Conservation (phyloP, 1,140 invertebrate genomes). For the Scaptomyza graminum region DNA sequence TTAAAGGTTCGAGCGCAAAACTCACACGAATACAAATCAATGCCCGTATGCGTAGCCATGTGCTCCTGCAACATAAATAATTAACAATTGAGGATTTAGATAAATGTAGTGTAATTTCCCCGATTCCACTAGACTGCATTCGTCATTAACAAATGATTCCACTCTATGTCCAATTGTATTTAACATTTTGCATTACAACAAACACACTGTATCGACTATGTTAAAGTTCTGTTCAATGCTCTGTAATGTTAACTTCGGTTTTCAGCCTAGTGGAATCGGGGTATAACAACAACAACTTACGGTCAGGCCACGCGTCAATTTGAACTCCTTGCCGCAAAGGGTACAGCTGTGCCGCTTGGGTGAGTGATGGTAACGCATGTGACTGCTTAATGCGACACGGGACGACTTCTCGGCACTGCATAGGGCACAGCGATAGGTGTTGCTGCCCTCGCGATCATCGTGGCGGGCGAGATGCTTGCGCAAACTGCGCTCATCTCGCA, state of each 20-base stretch:
- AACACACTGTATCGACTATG: no score
- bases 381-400: conserved; percentile 69
- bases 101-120: no score
- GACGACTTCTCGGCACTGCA: conserved; percentile 72
- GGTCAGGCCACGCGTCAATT: conserved; percentile 54
- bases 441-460: conserved; percentile 64
- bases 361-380: conserved; percentile 78
- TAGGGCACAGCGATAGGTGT: conserved; percentile 65
- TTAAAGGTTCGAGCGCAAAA: conserved; percentile 77
- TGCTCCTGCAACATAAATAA: conserved; percentile 64
- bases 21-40: conserved; percentile 72
- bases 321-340: conserved; percentile 76
- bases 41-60: conserved; percentile 78
- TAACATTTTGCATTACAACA: no score
- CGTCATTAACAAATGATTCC: no score
- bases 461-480: conserved; percentile 69
- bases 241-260: no score
- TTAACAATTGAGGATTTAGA: neutral
- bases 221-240: no score
- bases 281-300: conserved; percentile 53
- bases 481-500: conserved; percentile 74
- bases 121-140: no score
- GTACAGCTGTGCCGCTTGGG: conserved; percentile 68
- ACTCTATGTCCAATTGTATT: no score
- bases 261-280: no score